Conservation (phyloP, 2,888 invertebrate species). For the Amphimallon solstitiale region DNA sequence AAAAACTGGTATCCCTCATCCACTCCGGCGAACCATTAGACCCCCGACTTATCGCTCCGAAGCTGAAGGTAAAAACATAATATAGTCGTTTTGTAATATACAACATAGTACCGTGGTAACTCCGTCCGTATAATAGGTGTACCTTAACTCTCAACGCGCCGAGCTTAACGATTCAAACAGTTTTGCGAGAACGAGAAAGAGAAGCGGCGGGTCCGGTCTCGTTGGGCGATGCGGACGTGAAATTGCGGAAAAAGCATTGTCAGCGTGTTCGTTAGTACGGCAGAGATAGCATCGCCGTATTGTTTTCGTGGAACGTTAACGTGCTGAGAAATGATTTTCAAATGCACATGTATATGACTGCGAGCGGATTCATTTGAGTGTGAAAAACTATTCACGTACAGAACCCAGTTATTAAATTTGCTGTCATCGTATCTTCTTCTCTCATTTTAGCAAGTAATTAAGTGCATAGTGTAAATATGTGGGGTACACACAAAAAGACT, state of each 20-base stretch:
- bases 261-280: conserved; percentile 17
- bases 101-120: background rate
- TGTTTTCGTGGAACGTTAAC: conserved; percentile 21
- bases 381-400: too few species aligned
- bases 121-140: background rate
- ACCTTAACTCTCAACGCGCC: background rate
- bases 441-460: too few species aligned
- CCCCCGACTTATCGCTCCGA: conserved; percentile 1
- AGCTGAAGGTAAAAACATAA: conserved; percentile 18
- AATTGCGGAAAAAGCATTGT: conserved; percentile 23
- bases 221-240: conserved; percentile 8
- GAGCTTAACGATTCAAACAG: conserved; percentile 6
- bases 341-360: background rate
- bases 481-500: too few species aligned
- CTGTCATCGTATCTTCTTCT: too few species aligned
- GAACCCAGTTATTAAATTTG: too few species aligned
- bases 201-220: background rate
- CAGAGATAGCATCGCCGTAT: conserved; percentile 16
- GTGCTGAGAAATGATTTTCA: conserved; percentile 7
- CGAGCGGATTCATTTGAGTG: too few species aligned
- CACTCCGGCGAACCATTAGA: conserved; percentile 15
- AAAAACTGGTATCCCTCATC: conserved; percentile 29
- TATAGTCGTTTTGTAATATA: conserved; percentile 19
- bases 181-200: conserved; percentile 5
- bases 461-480: too few species aligned